Base-by-base conservation (phyloP, 2,888 invertebrate genomes). In the Apamea crenata region DNA sequence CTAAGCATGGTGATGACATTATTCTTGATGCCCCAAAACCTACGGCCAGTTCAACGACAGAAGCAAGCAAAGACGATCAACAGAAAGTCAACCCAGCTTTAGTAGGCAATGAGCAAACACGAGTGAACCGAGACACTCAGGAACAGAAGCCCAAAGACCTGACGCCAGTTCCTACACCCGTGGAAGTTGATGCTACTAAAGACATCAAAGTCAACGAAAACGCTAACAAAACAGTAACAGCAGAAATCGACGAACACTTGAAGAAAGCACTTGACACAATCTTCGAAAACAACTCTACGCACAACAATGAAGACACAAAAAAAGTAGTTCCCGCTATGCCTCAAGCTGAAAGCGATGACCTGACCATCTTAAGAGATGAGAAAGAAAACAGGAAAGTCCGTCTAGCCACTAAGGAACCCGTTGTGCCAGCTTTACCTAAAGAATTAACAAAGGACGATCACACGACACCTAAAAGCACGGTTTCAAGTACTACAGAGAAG, bases 51-150 rank as follows among this genome's bases (percentile, higher is more conserved):
- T 61, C 83, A 53, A 73, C 84, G 1, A 66, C 78, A 18, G 72
- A 78, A 82, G 74, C 29, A 61, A n/a, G 32, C 56, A 65, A 68
- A 61, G 77, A 78, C 53, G 70, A 66, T 53, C 77, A 87, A 69
- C 66, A 63, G n/a, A 77, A 77, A 56, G 66, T 65, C 2, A 79
- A 77, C 18, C 87, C 87, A 47, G 69, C 69, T 36, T 25, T 75
- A 36, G 66, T 69, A 32, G 72, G 74, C 50, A 36, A 79, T 3
- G 80, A 88, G 16, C 77, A 82, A 71, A 66, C 69, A 10, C 79
- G 87, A 16, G 36, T 32, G 56, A 74, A 72, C 68, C 87, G 84
- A 21, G 84, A 88, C 53, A 82, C 82, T 65, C 7, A 74, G 1
- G 71, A 29, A 16, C 74, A 89, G n/a, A 75, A 74, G 73, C 18